A percentile compares a stretch with the other conserved stretches of the same genome.
phyloP scores from a whole-genome alignment of 1,140 invertebrate species.

The Drosophila mayri region DNA sequence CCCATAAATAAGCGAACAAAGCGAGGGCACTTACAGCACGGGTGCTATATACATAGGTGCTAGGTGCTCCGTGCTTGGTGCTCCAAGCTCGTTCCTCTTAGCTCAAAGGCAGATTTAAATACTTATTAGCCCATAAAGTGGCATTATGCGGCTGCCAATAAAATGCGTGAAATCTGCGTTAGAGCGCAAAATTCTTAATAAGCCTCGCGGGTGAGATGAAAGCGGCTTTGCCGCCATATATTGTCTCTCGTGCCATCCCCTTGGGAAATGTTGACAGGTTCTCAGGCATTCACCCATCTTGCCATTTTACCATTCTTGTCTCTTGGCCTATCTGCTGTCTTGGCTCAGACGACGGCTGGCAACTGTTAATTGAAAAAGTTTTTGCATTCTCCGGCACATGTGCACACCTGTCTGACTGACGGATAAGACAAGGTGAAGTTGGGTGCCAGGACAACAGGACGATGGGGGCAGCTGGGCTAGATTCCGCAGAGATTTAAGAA shows the following conservation, averaged over 20 bases:
- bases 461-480: neutral
- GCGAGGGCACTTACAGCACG: constrained; percentile 8
- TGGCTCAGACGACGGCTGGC: constrained; percentile 52
- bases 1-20: constrained; percentile 35
- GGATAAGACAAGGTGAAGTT: constrained; percentile 33
- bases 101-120: constrained; percentile 58
- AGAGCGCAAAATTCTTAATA: constrained; percentile 63
- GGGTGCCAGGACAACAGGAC: neutral
- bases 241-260: constrained; percentile 23
- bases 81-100: neutral
- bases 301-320: constrained; percentile 21
- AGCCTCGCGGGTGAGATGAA: constrained; percentile 50
- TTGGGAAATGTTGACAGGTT: constrained; percentile 59
- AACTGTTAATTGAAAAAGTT: constrained; percentile 84
- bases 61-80: neutral
- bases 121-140: constrained; percentile 69
- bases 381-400: constrained; percentile 61
- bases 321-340: constrained; percentile 39
- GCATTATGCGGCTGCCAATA: constrained; percentile 63
- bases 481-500: constrained; percentile 16
- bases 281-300: constrained; percentile 10
- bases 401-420: constrained; percentile 57
- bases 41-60: neutral
- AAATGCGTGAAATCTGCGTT: constrained; percentile 69
- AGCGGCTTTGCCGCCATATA: constrained; percentile 40